These are phyloP conservation scores for Nomada lathburiana DNA, from an alignment of 2,888 invertebrate genomes.

Conservation along the genomic window DNA sequence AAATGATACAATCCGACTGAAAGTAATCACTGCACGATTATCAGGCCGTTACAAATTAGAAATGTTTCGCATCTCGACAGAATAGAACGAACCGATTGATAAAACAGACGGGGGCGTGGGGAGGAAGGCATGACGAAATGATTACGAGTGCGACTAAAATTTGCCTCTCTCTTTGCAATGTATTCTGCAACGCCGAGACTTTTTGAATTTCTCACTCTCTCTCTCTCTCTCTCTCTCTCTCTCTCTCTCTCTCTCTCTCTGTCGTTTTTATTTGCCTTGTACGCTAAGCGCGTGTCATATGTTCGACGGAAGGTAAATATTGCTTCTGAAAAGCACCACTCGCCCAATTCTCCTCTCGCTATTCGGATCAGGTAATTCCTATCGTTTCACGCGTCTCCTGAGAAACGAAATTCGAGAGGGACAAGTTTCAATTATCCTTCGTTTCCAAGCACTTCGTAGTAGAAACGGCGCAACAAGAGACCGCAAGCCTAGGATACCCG, in stretches of 20 bases:
- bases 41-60: slow-evolving; percentile 39
- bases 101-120: neutral
- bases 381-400: slow-evolving; percentile 12
- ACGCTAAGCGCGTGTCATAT: slow-evolving; percentile 17
- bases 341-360: neutral
- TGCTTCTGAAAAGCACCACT: slow-evolving; percentile 51
- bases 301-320: slow-evolving; percentile 47
- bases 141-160: slow-evolving; percentile 23
- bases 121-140: slow-evolving; percentile 21
- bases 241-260: neutral
- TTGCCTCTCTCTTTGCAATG: neutral
- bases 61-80: slow-evolving; percentile 13
- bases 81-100: slow-evolving; percentile 13
- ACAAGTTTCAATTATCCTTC: neutral
- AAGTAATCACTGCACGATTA: neutral
- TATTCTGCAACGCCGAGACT: neutral
- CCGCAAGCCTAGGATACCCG: slow-evolving; percentile 2
- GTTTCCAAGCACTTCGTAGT: slow-evolving; percentile 1
- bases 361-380: slow-evolving; percentile 18
- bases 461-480: neutral
- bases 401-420: neutral
- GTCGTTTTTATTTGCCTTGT: slow-evolving; percentile 16
- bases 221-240: neutral
- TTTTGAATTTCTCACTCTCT: neutral
- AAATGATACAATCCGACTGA: neutral